Evolutionary conservation across 2,113 vertebrate species (phyloP).

Genomic region (Delphinus delphis): DNA sequence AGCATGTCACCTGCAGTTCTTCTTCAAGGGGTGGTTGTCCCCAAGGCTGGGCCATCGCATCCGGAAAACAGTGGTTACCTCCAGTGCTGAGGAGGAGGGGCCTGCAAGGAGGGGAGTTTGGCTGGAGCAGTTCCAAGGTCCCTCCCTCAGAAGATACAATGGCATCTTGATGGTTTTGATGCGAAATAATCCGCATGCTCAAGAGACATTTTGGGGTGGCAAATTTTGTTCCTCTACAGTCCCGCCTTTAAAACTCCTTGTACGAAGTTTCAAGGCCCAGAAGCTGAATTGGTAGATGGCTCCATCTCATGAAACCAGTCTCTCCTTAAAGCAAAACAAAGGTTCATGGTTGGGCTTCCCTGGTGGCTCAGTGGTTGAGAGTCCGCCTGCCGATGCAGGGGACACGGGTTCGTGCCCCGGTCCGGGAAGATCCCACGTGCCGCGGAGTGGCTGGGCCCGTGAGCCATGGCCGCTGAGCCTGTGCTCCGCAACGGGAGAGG

Average conservation of each 20-base stretch:
- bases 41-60: not conserved
- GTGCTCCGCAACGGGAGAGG: no score
- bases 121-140: not conserved
- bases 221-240: not conserved
- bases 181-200: not conserved
- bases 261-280: not conserved
- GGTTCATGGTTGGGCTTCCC: no score
- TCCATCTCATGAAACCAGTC: not conserved
- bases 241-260: not conserved
- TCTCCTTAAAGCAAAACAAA: not conserved
- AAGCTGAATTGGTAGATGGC: not conserved
- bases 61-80: not conserved
- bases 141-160: not conserved
- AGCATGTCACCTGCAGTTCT: not conserved
- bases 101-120: not conserved
- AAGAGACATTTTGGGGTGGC: not conserved
- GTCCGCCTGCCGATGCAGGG: no score
- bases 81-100: no score
- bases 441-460: no score
- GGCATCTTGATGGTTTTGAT: not conserved
- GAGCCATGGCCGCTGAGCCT: no score
- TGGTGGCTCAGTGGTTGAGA: no score
- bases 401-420: no score
- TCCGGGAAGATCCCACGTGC: no score
- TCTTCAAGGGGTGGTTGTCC: not conserved